Percentiles rank a stretch among this genome's conserved stretches.
These are phyloP conservation scores for Archips crataeganus DNA, from an alignment of 2,888 invertebrate genomes.

Conservation along the genomic window DNA sequence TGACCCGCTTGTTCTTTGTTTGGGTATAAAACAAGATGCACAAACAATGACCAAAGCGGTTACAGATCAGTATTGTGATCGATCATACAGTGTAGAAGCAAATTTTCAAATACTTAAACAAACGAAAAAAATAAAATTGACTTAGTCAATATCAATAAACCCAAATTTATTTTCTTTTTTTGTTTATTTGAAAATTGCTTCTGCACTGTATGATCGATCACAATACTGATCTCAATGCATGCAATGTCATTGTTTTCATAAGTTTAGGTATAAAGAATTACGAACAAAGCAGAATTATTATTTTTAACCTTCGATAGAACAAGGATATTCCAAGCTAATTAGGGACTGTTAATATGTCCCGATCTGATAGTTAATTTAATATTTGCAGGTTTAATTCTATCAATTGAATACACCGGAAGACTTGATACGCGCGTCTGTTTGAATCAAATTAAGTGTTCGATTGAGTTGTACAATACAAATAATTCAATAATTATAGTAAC, in stretches of 20 bases:
- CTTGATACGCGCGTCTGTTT: conserved; percentile 21
- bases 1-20: conserved; percentile 27
- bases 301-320: background rate
- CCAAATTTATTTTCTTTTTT: background rate
- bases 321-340: background rate
- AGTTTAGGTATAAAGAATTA: background rate
- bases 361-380: background rate
- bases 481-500: conserved; percentile 30
- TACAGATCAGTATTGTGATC: no score
- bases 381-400: conserved; percentile 11
- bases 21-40: conserved; percentile 17
- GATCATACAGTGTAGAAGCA: no score
- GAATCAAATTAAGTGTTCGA: conserved; percentile 31
- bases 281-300: background rate
- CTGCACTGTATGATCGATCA: background rate
- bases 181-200: background rate
- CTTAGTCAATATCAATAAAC: conserved; percentile 20
- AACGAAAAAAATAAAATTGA: no score
- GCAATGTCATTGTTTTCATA: conserved; percentile 1
- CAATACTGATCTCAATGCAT: background rate
- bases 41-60: conserved; percentile 27
- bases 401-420: conserved; percentile 32
- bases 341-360: background rate
- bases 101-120: no score
- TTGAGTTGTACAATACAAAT: conserved; percentile 31